These are phyloP conservation scores for Agrilus planipennis DNA, from an alignment of 1,140 invertebrate species.

Conservation along the genomic window DNA sequence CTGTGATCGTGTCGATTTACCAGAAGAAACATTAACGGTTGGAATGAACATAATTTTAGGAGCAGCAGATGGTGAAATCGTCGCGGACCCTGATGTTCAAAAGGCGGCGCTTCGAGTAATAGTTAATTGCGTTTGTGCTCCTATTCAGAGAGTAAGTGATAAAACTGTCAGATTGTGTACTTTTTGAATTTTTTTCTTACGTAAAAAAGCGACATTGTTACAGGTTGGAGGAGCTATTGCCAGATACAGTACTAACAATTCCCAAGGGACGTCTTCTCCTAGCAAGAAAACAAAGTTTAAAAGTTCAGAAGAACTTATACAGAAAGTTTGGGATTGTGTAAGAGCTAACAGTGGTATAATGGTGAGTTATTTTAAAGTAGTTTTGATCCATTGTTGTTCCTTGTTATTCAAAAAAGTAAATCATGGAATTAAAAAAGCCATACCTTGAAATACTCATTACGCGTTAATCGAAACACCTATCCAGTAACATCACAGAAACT, in stretches of 20 bases:
- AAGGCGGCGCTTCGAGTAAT: constrained; percentile 79
- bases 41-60: constrained; percentile 66
- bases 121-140: constrained; percentile 88
- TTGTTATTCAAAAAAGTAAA: no score
- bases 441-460: no score
- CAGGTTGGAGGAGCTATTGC: constrained; percentile 52
- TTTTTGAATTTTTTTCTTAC: constrained; percentile 20
- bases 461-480: no score
- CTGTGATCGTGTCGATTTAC: constrained; percentile 65
- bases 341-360: constrained; percentile 93
- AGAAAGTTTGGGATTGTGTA: constrained; percentile 87
- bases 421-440: no score
- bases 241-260: constrained; percentile 40
- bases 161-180: constrained; percentile 2
- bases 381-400: no score
- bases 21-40: constrained; percentile 55
- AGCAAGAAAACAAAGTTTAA: constrained; percentile 62
- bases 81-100: constrained; percentile 81
- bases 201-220: no score
- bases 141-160: constrained; percentile 59
- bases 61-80: constrained; percentile 81
- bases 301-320: constrained; percentile 73
- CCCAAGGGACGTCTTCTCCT: constrained; percentile 42
- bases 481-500: no score
- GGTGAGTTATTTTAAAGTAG: constrained; percentile 37